A percentile compares a stretch with the other conserved stretches of the same genome.
phyloP scores from a whole-genome alignment of 2,888 invertebrate genomes.

The Allacma fusca region DNA sequence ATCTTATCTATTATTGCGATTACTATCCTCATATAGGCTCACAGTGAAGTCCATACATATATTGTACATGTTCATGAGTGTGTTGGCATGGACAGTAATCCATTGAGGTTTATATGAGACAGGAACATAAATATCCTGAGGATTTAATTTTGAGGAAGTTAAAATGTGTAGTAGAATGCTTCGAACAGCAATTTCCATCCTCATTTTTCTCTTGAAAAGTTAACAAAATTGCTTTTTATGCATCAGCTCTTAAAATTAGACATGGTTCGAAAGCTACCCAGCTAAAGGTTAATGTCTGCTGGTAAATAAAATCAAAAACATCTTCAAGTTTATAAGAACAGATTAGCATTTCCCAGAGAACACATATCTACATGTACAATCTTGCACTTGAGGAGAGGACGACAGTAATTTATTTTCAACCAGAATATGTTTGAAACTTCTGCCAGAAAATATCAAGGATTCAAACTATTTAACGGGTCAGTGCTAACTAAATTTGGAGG shows the following conservation, averaged over 20 bases:
- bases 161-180: not conserved
- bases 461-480: too few relatives aligned
- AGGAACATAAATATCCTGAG: constrained; percentile 7
- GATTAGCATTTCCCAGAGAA: not conserved
- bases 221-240: not conserved
- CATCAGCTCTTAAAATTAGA: not conserved
- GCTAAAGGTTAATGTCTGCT: not conserved
- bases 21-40: not conserved
- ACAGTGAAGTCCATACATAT: too few relatives aligned
- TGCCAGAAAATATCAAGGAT: too few relatives aligned
- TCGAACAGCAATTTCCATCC: not conserved
- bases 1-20: constrained; percentile 13
- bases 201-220: not conserved
- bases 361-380: not conserved
- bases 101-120: not conserved
- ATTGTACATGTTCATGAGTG: too few relatives aligned
- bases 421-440: too few relatives aligned
- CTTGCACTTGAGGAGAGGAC: too few relatives aligned
- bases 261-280: not conserved
- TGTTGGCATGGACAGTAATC: too few relatives aligned
- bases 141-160: not conserved
- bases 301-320: not conserved
- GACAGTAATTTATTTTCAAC: too few relatives aligned
- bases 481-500: constrained; percentile 12
- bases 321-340: not conserved